Evolutionary conservation across 2,888 invertebrate genomes (phyloP).

Genomic region (Oscheius sp.): DNA sequence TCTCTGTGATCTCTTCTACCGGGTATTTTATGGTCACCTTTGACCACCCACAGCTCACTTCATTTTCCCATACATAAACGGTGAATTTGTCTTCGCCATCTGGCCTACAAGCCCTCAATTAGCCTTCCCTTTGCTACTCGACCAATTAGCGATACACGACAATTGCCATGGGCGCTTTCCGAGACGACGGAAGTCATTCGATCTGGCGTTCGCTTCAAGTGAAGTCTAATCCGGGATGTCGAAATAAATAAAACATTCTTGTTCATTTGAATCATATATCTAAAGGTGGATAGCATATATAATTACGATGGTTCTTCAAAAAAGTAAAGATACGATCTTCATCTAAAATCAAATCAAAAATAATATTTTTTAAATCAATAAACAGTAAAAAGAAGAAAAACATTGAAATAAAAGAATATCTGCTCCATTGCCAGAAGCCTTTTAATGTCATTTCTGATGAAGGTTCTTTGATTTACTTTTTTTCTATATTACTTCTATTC

Average conservation of each 20-base stretch:
- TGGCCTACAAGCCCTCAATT: slow-evolving; percentile 26
- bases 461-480: no score
- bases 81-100: slow-evolving; percentile 24
- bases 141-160: slow-evolving; percentile 21
- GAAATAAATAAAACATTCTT: no score
- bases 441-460: no score
- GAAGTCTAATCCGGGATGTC: slow-evolving; percentile 10
- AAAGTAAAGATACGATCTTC: not conserved
- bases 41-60: slow-evolving; percentile 15
- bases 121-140: slow-evolving; percentile 21
- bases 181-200: slow-evolving; percentile 24
- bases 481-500: no score
- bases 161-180: slow-evolving; percentile 22
- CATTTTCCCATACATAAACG: not conserved
- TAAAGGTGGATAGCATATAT: no score
- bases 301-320: no score
- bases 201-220: slow-evolving; percentile 17
- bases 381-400: no score
- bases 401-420: no score
- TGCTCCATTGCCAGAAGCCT: no score
- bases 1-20: slow-evolving; percentile 20
- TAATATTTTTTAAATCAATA: no score
- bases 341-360: no score
- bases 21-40: not conserved
- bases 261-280: no score